Evolutionary conservation across 2,113 vertebrate species (phyloP).

Genomic region (Circaetus cinerascens): DNA sequence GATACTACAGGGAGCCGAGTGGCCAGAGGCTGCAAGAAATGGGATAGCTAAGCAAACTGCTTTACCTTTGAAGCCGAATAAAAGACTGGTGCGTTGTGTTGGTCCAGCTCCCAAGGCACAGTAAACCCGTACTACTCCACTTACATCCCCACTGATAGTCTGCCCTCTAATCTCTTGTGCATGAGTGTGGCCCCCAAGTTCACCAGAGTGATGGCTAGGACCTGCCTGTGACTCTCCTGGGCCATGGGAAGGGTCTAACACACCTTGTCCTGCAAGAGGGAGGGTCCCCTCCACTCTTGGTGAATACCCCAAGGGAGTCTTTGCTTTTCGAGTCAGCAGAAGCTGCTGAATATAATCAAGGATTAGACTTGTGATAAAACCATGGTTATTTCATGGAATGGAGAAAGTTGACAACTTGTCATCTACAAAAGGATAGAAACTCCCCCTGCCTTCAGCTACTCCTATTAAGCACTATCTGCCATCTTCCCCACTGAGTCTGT

Average conservation of each 20-base stretch:
- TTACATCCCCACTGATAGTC: neutral
- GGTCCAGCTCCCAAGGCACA: neutral
- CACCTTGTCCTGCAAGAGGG: neutral
- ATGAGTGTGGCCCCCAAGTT: neutral
- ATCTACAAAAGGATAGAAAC: neutral
- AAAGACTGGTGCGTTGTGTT: neutral
- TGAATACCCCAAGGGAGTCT: neutral
- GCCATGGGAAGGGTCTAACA: neutral
- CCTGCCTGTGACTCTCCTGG: neutral
- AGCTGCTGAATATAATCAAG: neutral
- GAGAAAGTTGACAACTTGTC: neutral
- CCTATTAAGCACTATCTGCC: neutral
- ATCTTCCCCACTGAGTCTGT: neutral
- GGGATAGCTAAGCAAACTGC: neutral
- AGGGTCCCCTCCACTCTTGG: neutral
- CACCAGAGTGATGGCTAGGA: neutral
- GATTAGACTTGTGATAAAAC: neutral
- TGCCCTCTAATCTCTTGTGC: neutral
- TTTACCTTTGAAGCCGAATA: neutral
- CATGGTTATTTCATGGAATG: neutral
- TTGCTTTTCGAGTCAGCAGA: neutral
- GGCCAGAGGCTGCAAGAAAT: neutral
- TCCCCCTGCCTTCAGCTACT: neutral
- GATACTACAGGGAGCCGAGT: rapidly evolving
- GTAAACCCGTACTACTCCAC: neutral